Conservation (phyloP, 2,797 vertebrate species). For the Scarus forsteni region DNA sequence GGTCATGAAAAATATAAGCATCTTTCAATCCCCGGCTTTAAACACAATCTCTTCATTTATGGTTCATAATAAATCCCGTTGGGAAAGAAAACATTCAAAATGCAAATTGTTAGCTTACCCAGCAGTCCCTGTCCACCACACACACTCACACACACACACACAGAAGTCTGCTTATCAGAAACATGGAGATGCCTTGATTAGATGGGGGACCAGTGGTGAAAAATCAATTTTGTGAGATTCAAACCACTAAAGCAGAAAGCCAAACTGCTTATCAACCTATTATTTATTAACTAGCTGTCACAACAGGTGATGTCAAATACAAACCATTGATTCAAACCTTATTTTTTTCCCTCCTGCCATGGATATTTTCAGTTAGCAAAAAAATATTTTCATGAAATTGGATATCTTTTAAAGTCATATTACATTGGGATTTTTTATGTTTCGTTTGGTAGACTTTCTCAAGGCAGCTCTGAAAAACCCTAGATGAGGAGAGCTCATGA, state of each 20-base stretch:
- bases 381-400: not conserved
- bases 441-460: too few species aligned
- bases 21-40: constrained; percentile 49
- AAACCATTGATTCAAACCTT: constrained; percentile 19
- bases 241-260: constrained; percentile 60
- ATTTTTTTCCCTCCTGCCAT: constrained; percentile 3
- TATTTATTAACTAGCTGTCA: constrained; percentile 65
- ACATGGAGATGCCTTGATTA: constrained; percentile 61
- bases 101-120: constrained; percentile 75
- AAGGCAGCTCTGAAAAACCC: too few species aligned
- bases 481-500: too few species aligned
- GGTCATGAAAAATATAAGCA: constrained; percentile 51
- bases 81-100: constrained; percentile 81
- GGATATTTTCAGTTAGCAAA: not conserved
- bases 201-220: constrained; percentile 57
- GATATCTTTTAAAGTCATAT: not conserved
- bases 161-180: constrained; percentile 34
- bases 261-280: constrained; percentile 53
- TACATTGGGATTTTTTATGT: not conserved
- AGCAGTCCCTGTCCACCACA: constrained; percentile 14
- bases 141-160: constrained; percentile 25
- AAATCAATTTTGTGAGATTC: constrained; percentile 73
- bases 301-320: constrained; percentile 24
- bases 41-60: constrained; percentile 66
- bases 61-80: constrained; percentile 68